Evolutionary conservation across 2,797 vertebrate species (phyloP), one percentile per base, ranked within the genome.

Genomic region (Falco novaeseelandiae): DNA sequence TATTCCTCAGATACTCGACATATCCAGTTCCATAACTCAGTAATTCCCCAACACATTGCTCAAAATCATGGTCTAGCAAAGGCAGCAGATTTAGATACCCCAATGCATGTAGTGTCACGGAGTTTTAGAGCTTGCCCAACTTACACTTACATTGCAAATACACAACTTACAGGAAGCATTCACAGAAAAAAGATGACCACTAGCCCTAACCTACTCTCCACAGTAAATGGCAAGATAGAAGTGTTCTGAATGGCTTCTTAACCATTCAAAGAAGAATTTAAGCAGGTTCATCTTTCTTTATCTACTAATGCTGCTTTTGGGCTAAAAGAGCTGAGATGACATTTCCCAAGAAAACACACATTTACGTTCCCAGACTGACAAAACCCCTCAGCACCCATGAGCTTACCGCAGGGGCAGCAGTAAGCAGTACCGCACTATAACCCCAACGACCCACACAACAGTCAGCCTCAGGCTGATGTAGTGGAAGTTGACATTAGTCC

Each of bases 381-480:
- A 46, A 65, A 44, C 6, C 51, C 61, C 61, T 67, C 71, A 36
- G 54, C 16, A 69, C 3, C 26, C 57, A 11, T 0, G 4, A 72
- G 55, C 98, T 95, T 92, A 99, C 99, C 99, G 99, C 36, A 99
- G 97, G 10, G 99, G 99, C 19, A 99, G 97, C 6, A 99, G 98
- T 57, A 99, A 23, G 88, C 99, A 98, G 96, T 99, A 99, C 12
- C 99, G 98, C 14, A 99, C 95, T 20, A 99, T 73, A 40, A 99
- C 99, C 4, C 99, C 99, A 36, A 99, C 62, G 36, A 98, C 99
- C 99, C 99, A 99, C 93, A 99, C 97, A 48, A 99, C 6, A 26
- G 99, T 99, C 96, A 99, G 98, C n/a, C 98, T 98, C 32, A 98
- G 97, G 89, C 99, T 99, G 98, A 99, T 98, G 95, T 99, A 99